Evolutionary conservation across 1,140 invertebrate genomes (phyloP), one percentile per base, ranked within the genome.

Genomic region (Neodiprion fabricii): DNA sequence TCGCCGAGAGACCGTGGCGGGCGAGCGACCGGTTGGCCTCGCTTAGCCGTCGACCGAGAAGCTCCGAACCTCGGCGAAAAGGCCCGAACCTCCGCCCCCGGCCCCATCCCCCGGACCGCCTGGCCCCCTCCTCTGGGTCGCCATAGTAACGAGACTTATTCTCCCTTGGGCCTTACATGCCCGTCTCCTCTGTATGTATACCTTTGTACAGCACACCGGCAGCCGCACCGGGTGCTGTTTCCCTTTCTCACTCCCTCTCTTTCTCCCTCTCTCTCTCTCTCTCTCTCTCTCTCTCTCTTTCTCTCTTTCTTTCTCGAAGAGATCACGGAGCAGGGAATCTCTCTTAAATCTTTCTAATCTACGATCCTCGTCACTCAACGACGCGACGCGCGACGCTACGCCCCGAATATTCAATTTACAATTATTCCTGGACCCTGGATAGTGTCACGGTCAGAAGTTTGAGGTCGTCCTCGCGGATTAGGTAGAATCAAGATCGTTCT

Each of bases 1-100:
- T 82, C 82, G 81, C 78, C 79, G 77, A 74, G 74, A 80, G 77
- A 77, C 79, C 72, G 78, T 76, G 73, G 76, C 74, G 77, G 67
- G 77, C 69, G 70, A 67, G 75, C 76, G 82, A 85, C 82, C 82
- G 82, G 84, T 86, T 87, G 82, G 85, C 84, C 84, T 85, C 82
- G 85, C 82, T 81, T 68, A 78, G 70, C 47, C 17, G 28, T 61
- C 11, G 11, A n/a, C 47, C 79, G 78, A 72, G 23, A 65, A 49
- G 11, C 7, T 66, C 49, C 77, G 74, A 72, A 23, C n/a, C 23
- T 14, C 9, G 9, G 67, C 70, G 74, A 68, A 47, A 9, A 12
- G 11, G 23, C 23, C 21, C 76, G 78, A 74, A 17, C 11, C 4
- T 65, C 17, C 14, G 65, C 74, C 71, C 69, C 75, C 81, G 80